Evolutionary conservation across 2,888 invertebrate genomes (phyloP).

Genomic region (Zelleria hepariella): DNA sequence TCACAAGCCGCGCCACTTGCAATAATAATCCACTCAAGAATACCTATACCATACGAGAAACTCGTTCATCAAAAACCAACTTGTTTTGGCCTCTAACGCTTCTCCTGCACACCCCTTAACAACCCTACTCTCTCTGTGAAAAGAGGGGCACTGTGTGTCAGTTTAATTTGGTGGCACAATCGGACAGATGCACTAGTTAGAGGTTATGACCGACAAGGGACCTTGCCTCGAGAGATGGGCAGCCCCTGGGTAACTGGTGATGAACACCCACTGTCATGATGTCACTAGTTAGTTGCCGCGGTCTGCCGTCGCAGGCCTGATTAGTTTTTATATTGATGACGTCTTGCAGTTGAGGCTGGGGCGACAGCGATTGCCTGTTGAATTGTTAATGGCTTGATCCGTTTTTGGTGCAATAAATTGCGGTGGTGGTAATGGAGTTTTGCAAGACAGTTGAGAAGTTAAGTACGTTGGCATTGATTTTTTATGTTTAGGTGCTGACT

Average conservation of each 20-base stretch:
- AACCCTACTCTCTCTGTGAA: neutral
- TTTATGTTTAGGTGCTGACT: neutral
- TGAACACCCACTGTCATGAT: neutral
- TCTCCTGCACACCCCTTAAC: neutral
- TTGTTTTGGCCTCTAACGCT: neutral
- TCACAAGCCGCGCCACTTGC: neutral
- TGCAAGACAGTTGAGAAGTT: neutral
- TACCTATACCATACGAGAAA: neutral
- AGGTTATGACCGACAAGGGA: constrained; percentile 49
- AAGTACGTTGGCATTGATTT: too few species aligned
- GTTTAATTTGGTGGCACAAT: neutral
- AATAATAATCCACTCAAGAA: neutral
- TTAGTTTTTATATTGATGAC: constrained; percentile 5
- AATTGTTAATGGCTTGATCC: neutral
- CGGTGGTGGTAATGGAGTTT: neutral
- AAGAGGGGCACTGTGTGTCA: neutral
- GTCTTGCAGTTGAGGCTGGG: neutral
- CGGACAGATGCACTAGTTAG: constrained; percentile 57
- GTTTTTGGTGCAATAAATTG: neutral
- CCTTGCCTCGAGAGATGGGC: constrained; percentile 26
- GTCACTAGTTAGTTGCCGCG: neutral
- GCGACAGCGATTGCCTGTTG: neutral
- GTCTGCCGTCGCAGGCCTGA: neutral
- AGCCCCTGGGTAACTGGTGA: neutral
- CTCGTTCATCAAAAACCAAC: neutral